These are phyloP conservation scores for Hecatera dysodea DNA, from an alignment of 2,888 invertebrate genomes.

Conservation along the genomic window DNA sequence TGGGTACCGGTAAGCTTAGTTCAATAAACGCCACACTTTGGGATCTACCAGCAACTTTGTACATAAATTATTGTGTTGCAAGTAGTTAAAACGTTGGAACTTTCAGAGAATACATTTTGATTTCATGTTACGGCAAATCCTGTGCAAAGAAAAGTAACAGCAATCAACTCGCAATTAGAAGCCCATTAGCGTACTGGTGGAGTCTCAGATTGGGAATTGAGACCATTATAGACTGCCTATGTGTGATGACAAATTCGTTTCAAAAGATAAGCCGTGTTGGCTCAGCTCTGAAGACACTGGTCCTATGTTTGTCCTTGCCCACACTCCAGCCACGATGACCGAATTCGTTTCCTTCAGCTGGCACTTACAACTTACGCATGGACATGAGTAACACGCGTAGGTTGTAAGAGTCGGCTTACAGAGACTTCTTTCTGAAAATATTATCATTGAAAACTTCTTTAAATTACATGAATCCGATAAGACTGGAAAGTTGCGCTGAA, in stretches of 20 bases:
- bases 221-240: neutral
- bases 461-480: neutral
- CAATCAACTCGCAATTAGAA: neutral
- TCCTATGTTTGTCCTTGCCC: neutral
- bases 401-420: slow-evolving; percentile 50
- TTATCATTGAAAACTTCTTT: slow-evolving; percentile 1
- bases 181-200: neutral
- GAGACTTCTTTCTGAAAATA: slow-evolving; percentile 11
- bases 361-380: slow-evolving; percentile 53
- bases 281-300: neutral
- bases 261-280: neutral
- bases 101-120: neutral
- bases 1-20: slow-evolving; percentile 21
- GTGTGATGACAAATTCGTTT: neutral
- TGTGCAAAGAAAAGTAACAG: neutral
- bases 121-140: neutral
- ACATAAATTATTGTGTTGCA: slow-evolving; percentile 15
- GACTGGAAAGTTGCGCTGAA: neutral
- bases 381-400: slow-evolving; percentile 20
- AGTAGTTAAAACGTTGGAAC: neutral
- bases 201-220: neutral
- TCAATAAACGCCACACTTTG: slow-evolving; percentile 19
- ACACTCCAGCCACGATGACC: neutral
- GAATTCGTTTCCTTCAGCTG: slow-evolving; percentile 28
- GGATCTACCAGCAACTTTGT: slow-evolving; percentile 17